Evolutionary conservation across 1,140 invertebrate genomes (phyloP).

Genomic region (Bacillus rossius): DNA sequence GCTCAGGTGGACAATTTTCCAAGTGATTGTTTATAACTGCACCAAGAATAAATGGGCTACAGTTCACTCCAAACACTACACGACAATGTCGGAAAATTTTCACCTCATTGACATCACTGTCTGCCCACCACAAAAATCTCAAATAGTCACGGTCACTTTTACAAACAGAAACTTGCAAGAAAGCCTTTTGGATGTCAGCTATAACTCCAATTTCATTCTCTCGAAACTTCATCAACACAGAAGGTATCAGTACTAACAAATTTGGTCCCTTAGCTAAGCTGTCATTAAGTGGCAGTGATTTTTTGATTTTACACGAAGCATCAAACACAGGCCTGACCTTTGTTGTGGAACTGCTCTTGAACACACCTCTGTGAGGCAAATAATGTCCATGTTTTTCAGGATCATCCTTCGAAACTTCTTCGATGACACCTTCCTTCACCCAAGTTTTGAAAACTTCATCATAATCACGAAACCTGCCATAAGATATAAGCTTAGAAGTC

Average conservation of each 20-base stretch:
- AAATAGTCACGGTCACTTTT: constrained; percentile 30
- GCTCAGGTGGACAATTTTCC: constrained; percentile 9
- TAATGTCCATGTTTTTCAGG: constrained; percentile 24
- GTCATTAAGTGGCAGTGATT: constrained; percentile 34
- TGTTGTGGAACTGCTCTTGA: constrained; percentile 32
- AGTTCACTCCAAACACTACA: constrained; percentile 22
- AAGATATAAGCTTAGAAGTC: constrained; percentile 23
- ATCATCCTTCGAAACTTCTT: constrained; percentile 26
- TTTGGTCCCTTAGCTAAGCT: constrained; percentile 39
- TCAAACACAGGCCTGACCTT: constrained; percentile 25
- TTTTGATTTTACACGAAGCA: constrained; percentile 23
- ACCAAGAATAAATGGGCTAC: constrained; percentile 18
- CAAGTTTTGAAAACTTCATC: constrained; percentile 30
- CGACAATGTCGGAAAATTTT: constrained; percentile 27
- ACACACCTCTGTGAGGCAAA: constrained; percentile 34
- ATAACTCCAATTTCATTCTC: constrained; percentile 32
- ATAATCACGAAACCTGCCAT: constrained; percentile 29
- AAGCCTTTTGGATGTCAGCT: constrained; percentile 41
- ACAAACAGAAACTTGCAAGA: constrained; percentile 36
- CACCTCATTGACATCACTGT: constrained; percentile 13
- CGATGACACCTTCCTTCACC: constrained; percentile 29
- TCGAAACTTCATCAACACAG: constrained; percentile 37
- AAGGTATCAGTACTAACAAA: constrained; percentile 37
- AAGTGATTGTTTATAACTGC: constrained; percentile 10
- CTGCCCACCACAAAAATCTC: constrained; percentile 35